Evolutionary conservation across 1,140 invertebrate species (phyloP).

Genomic region (Drosophila prosaltans): DNA sequence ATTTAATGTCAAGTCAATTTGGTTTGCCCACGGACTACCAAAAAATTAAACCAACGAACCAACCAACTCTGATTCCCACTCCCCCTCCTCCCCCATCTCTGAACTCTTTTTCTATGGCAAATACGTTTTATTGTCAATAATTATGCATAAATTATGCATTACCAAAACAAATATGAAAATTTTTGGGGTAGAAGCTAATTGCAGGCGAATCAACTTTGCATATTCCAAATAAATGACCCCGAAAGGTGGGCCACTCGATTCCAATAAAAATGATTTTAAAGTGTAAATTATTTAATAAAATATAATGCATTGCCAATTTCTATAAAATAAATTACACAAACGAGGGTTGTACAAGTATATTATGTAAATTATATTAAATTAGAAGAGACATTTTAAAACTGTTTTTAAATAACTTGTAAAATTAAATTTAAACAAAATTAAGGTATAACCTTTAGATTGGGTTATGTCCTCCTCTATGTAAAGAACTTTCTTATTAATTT

Average conservation of each 20-base stretch:
- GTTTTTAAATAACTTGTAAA: no score
- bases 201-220: conserved; percentile 14
- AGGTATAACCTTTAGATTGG: no score
- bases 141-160: conserved; percentile 73
- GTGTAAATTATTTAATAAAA: background rate
- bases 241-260: background rate
- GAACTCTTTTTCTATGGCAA: conserved; percentile 9
- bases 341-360: no score
- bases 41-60: conserved; percentile 16
- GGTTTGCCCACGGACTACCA: conserved; percentile 37
- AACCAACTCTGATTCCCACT: background rate
- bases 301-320: background rate
- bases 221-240: background rate
- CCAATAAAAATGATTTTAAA: background rate
- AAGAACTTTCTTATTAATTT: no score
- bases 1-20: conserved; percentile 75
- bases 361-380: no score
- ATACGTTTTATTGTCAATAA: conserved; percentile 64
- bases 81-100: background rate
- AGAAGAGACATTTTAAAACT: no score
- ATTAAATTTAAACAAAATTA: no score
- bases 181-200: conserved; percentile 20
- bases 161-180: conserved; percentile 50
- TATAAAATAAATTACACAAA: no score
- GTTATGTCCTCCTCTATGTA: no score